Conservation (phyloP, 2,888 invertebrate genomes). For the Podabrus alpinus region DNA sequence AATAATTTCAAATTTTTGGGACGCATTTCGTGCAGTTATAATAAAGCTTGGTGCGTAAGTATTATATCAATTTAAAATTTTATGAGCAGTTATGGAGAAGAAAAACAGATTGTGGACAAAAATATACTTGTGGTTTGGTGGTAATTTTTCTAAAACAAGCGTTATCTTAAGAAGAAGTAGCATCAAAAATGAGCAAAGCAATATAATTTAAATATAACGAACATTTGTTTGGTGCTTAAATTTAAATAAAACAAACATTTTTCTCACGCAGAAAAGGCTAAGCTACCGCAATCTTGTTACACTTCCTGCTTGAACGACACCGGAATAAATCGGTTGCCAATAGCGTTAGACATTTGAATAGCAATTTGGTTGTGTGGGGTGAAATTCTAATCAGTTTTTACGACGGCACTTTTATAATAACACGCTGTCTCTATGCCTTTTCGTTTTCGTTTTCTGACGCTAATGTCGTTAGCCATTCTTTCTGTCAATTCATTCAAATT, state of each 20-base stretch:
- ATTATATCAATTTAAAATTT: background rate
- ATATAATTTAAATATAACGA: conserved; percentile 50
- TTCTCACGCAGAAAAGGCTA: conserved; percentile 47
- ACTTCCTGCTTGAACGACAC: conserved; percentile 48
- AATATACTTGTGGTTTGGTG: conserved; percentile 12
- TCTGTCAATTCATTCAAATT: conserved; percentile 11
- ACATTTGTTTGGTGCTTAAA: conserved; percentile 51
- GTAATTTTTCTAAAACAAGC: conserved; percentile 23
- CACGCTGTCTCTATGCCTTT: conserved; percentile 46
- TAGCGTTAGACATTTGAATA: conserved; percentile 57
- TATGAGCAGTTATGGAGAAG: background rate
- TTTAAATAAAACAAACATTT: conserved; percentile 56
- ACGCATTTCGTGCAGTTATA: background rate
- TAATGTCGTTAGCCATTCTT: conserved; percentile 25
- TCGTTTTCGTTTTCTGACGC: conserved; percentile 39
- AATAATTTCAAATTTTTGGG: background rate
- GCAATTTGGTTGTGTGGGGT: conserved; percentile 55
- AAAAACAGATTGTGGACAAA: conserved; percentile 1
- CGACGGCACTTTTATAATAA: conserved; percentile 54
- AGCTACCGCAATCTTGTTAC: conserved; percentile 54
- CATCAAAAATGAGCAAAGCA: conserved; percentile 27
- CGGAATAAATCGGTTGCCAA: conserved; percentile 57
- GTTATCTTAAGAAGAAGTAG: conserved; percentile 30
- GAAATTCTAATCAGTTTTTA: conserved; percentile 57
- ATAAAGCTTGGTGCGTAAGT: background rate